A percentile compares a stretch with the other conserved stretches of the same genome.
phyloP scores from a whole-genome alignment of 2,113 vertebrate species.

The Baryphthengus martii region DNA sequence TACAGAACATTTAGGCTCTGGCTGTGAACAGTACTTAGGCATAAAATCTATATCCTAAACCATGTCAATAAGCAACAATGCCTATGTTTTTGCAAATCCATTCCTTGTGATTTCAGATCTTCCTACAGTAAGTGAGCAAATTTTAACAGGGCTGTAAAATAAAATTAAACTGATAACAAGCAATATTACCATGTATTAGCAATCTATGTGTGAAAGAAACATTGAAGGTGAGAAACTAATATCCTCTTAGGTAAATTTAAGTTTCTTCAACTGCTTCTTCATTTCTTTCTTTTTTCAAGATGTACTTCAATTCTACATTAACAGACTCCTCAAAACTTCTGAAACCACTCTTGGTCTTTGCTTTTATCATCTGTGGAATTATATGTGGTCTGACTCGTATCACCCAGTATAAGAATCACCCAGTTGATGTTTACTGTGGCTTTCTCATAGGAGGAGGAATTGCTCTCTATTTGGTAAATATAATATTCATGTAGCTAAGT shows the following conservation, averaged over 20 bases:
- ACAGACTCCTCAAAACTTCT: constrained; percentile 96
- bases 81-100: background rate
- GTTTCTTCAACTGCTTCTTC: constrained; percentile 5
- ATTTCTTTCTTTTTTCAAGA: constrained; percentile 79
- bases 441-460: constrained; percentile 95
- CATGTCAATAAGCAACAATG: background rate
- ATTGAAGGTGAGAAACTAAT: background rate
- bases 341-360: constrained; percentile 95
- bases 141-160: background rate
- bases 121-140: background rate
- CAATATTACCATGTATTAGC: background rate
- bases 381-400: constrained; percentile 96
- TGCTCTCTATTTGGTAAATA: constrained; percentile 92
- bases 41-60: constrained; percentile 9
- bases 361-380: constrained; percentile 94
- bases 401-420: constrained; percentile 97
- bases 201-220: background rate
- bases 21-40: background rate
- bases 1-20: background rate
- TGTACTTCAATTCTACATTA: constrained; percentile 98
- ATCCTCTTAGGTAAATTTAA: background rate
- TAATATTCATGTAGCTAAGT: background rate
- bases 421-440: constrained; percentile 94
- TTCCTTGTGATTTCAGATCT: background rate
- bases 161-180: background rate